Conservation (phyloP, 2,888 invertebrate genomes). For the Eupithecia centaureata region DNA sequence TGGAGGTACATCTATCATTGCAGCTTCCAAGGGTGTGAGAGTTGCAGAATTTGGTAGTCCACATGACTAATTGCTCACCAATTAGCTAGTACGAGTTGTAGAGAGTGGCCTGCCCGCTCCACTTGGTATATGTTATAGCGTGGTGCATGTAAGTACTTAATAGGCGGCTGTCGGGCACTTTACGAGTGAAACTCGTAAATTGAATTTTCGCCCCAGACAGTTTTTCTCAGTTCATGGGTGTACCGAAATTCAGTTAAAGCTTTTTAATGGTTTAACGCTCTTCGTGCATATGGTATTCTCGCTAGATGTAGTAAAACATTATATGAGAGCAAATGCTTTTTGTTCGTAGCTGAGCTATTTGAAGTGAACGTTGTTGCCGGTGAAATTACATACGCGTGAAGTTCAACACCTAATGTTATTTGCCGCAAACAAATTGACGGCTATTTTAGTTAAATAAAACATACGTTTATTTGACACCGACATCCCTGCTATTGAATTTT, state of each 20-base stretch:
- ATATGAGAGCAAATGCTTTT: conserved; percentile 25
- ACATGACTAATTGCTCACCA: conserved; percentile 70
- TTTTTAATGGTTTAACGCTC: conserved; percentile 4
- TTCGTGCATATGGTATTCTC: background rate
- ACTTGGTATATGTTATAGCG: conserved; percentile 80
- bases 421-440: background rate
- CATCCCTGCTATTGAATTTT: background rate
- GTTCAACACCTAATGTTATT: background rate
- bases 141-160: conserved; percentile 76
- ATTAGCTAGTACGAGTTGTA: conserved; percentile 79
- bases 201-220: conserved; percentile 49
- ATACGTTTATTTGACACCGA: background rate
- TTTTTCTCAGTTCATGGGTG: conserved; percentile 37
- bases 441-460: background rate
- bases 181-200: conserved; percentile 64
- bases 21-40: conserved; percentile 10
- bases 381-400: conserved; percentile 4
- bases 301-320: background rate
- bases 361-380: conserved; percentile 3
- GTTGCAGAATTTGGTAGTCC: conserved; percentile 54
- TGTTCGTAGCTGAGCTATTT: conserved; percentile 15
- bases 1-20: background rate
- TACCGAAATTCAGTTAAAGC: background rate
- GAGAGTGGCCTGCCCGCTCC: conserved; percentile 81
- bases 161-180: conserved; percentile 54